A percentile compares a stretch with the other conserved stretches of the same genome.
Evolutionary conservation across 2,113 vertebrate genomes (phyloP).

Genomic region (Phylloscopus trochiloides): DNA sequence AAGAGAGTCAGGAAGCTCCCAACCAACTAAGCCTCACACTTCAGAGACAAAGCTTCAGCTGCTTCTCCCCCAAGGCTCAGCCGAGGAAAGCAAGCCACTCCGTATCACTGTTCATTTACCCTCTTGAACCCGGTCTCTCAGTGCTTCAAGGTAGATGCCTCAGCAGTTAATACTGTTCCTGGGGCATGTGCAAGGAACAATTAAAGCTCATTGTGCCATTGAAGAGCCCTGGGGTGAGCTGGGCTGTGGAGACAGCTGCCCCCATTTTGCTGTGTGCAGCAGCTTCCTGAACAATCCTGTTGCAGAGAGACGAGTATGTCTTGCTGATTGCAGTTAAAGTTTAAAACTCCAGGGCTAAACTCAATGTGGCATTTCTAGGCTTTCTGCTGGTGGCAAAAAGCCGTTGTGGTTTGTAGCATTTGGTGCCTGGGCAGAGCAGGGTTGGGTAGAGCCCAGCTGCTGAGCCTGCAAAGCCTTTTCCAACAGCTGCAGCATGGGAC

Average conservation of each 20-base stretch:
- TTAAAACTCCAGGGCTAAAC: constrained; percentile 23
- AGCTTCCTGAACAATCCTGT: not conserved
- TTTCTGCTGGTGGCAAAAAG: constrained; percentile 22
- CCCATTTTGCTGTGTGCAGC: constrained; percentile 3
- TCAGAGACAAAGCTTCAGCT: not conserved
- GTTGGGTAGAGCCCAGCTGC: not conserved
- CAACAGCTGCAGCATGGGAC: not conserved
- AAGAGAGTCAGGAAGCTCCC: not conserved
- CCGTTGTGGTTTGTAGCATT: not conserved
- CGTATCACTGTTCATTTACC: not conserved
- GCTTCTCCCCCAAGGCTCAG: not conserved
- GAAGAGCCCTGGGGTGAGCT: constrained; percentile 29
- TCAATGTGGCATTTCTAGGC: constrained; percentile 31
- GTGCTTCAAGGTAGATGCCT: constrained; percentile 15
- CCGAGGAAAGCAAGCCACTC: not conserved
- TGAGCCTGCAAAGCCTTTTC: not conserved
- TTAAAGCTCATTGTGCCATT: constrained; percentile 32
- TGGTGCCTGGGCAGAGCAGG: not conserved
- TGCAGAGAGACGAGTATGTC: not conserved
- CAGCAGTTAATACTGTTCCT: constrained; percentile 18
- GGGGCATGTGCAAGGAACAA: constrained; percentile 1
- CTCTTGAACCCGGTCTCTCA: constrained; percentile 30
- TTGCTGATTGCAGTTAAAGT: not conserved
- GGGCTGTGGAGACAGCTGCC: constrained; percentile 25
- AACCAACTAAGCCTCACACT: not conserved